Evolutionary conservation across 2,797 vertebrate genomes (phyloP), one percentile per base, ranked within the genome.

Genomic region (Acipenser transmontanus): DNA sequence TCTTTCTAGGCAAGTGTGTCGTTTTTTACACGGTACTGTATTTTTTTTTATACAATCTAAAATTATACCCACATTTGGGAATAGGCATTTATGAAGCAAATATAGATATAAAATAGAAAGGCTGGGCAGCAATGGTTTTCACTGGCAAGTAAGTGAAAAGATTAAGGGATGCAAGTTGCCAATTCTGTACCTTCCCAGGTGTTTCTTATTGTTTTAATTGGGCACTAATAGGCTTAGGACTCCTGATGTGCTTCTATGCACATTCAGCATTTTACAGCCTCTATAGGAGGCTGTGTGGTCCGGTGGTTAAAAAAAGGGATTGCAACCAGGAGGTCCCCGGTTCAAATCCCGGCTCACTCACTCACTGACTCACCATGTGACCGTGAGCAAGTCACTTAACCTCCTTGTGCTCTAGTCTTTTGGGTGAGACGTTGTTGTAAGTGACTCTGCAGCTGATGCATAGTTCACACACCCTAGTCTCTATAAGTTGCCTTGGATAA

Each of bases 161-260:
- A 34, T 3, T 34, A 34, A 34, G 34, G 50, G 68, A 63, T 50
- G 59, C 57, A 20, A 8, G 49, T 48, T 65, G 66, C 67, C 69
- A 64, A 70, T 63, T 49, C 65, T 68, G 63, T 64, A 76, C 73
- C 75, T 75, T 59, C 47, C 71, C 73, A 81, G 71, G 72, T 80
- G 78, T 78, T 78, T 81, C 66, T 77, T 65, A 74, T 77, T 78
- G 70, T 54, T 72, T 71, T 73, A 71, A 70, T 64, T 49, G 75
- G 59, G 62, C 68, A 73, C 73, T 68, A 77, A 74, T 47, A 73
- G 72, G 50, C 71, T 72, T 66, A 62, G 71, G 70, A 68, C 72
- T 71, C 74, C 73, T 47, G 73, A 73, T 72, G 76, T 34, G 76
- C 72, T 67, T 73, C 66, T 68, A 71, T 73, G 74, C 73, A 67